Evolutionary conservation across 2,113 vertebrate genomes (phyloP), one percentile per base, ranked within the genome.

Genomic region (Athene cunicularia): DNA sequence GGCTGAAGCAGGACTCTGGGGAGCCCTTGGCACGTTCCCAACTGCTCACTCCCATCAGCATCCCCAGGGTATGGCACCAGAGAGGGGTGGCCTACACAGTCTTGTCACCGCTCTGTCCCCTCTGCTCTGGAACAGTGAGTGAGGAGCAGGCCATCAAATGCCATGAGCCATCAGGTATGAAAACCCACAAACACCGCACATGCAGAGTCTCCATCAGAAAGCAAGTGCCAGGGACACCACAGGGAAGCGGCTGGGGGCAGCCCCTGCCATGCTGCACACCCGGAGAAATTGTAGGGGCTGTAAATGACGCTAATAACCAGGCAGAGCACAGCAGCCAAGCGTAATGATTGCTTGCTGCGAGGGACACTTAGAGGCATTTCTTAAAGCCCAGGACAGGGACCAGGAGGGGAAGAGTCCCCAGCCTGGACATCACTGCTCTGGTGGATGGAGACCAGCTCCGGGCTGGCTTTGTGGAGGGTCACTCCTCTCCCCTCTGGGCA

Each of bases 191-290:
- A 49, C 17, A 28, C 52, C 35, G 23, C 32, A 53, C 14, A 30
- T 1, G 1, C 11, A 9, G 0, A 4, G 22, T 27, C 23, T 87
- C 53, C 27, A 8, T 8, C 0, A 4, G 30, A 67, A 66, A 56
- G 33, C 45, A 41, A 41, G 28, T 6, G 56, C 23, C 49, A 41
- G 30, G 39, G 62, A 66, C 58, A 43, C 30, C 13, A 32, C 43
- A 28, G 35, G 64, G 50, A 33, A 72, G 82, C 0, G 2, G 56
- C 63, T 60, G 26, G 21, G 33, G 49, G 79, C 85, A 95, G 95
- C 59, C 49, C 49, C n/a, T 79, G 73, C 67, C 62, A 12, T 7
- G 76, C 58, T 13, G 47, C 5, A 4, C 68, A 72, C 73, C 14
- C 74, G 83, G 77, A 72, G 77, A 90, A 94, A 93, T 92, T 33